Percentiles rank a stretch among this genome's conserved stretches.
Conservation (phyloP, 2,113 vertebrate species). For the Lipophrys pholis region DNA sequence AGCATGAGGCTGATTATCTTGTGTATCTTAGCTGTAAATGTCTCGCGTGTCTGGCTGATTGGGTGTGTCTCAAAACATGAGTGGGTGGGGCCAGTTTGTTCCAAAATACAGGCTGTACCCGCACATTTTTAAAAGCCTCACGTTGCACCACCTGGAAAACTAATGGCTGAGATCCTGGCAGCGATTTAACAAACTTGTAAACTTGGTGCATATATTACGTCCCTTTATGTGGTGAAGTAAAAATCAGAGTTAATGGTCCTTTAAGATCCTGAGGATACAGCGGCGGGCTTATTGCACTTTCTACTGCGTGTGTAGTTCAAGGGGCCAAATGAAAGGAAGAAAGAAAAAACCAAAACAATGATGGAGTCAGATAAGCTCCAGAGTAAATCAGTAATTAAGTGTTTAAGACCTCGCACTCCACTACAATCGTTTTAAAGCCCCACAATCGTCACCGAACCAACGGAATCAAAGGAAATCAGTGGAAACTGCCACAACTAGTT, state of each 20-base stretch:
- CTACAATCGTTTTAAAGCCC: not conserved
- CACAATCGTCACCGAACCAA: not conserved
- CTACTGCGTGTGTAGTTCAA: not conserved
- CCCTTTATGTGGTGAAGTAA: not conserved
- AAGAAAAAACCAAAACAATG: conserved; percentile 4
- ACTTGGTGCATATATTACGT: not conserved
- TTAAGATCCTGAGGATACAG: conserved; percentile 6
- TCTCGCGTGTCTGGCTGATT: not conserved
- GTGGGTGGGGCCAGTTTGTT: conserved; percentile 14
- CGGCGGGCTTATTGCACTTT: not conserved
- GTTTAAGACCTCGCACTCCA: conserved; percentile 13
- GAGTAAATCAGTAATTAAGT: conserved; percentile 16
- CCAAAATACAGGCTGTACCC: conserved; percentile 4
- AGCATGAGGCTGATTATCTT: not conserved
- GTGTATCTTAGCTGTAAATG: not conserved
- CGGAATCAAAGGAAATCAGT: conserved; percentile 13
- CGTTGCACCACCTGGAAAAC: conserved; percentile 16
- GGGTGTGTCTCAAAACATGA: conserved; percentile 1
- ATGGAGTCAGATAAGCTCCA: not conserved
- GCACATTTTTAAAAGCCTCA: not conserved
- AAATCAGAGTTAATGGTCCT: not conserved
- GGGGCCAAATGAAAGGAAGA: not conserved
- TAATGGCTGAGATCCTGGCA: not conserved
- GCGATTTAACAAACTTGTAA: not conserved
- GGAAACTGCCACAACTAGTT: conserved; percentile 5